Evolutionary conservation across 2,113 vertebrate genomes (phyloP).

Genomic region (Oncorhynchus tshawytscha): DNA sequence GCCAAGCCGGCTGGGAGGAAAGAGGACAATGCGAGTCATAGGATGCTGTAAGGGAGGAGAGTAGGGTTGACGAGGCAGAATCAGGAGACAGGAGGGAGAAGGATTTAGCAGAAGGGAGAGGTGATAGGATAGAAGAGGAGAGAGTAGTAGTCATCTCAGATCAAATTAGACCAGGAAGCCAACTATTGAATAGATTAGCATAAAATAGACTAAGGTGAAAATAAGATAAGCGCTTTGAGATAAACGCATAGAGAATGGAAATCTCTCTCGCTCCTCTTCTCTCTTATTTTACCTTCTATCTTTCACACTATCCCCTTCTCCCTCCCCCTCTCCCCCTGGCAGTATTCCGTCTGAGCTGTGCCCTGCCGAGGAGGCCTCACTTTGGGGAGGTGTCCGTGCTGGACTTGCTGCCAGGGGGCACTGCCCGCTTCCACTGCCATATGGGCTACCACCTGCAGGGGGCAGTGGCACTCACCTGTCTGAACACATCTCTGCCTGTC

Average conservation of each 20-base stretch:
- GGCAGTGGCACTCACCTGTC: conserved; percentile 79
- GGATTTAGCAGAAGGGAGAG: too few species aligned
- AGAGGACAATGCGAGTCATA: too few species aligned
- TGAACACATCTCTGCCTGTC: conserved; percentile 87
- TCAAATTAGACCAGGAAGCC: neutral
- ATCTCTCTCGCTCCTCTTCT: neutral
- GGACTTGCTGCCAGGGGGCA: conserved; percentile 86
- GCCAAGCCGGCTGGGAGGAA: too few species aligned
- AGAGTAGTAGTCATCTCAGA: too few species aligned
- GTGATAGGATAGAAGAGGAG: too few species aligned
- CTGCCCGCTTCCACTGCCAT: conserved; percentile 89
- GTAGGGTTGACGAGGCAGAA: too few species aligned
- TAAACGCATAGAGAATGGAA: neutral
- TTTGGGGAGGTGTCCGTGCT: conserved; percentile 88
- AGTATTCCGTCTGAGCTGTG: conserved; percentile 95
- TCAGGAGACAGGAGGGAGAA: too few species aligned
- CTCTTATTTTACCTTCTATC: neutral
- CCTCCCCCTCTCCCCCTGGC: too few species aligned
- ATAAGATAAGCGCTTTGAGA: neutral
- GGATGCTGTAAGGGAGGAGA: too few species aligned
- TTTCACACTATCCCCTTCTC: neutral
- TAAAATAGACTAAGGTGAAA: neutral
- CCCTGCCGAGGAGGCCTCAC: conserved; percentile 85
- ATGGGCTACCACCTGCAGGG: conserved; percentile 95
- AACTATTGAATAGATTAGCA: neutral